Percentiles rank a stretch among this genome's conserved stretches.
Conservation (phyloP, 2,113 vertebrate species). For the Ammospiza nelsoni region DNA sequence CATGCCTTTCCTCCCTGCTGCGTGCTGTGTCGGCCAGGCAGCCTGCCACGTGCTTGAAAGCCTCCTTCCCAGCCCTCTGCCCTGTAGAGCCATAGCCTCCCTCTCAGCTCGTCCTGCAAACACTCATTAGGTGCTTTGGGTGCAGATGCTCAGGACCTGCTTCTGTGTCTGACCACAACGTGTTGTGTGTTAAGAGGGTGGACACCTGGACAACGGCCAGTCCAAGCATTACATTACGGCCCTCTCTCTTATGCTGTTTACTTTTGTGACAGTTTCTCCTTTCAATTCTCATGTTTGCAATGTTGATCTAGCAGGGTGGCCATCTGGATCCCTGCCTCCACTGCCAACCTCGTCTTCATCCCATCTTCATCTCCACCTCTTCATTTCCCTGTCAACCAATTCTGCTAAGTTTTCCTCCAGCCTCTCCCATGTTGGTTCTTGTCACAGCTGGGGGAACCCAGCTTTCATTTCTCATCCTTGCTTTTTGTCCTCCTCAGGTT, state of each 20-base stretch:
- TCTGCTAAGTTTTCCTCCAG: not conserved
- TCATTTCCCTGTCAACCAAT: not conserved
- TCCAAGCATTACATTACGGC: slow-evolving; percentile 39
- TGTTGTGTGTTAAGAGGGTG: slow-evolving; percentile 51
- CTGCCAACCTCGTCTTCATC: not conserved
- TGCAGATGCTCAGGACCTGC: not conserved
- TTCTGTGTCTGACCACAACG: not conserved
- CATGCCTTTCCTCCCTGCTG: slow-evolving; percentile 13
- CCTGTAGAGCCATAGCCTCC: not conserved
- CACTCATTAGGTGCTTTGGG: not conserved
- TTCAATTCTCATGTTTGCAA: slow-evolving; percentile 53
- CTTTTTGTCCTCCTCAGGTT: not conserved
- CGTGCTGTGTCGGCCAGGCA: not conserved
- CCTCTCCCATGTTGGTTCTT: fast-evolving
- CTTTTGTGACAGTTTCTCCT: slow-evolving; percentile 64
- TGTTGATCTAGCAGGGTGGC: slow-evolving; percentile 66
- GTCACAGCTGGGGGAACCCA: not conserved
- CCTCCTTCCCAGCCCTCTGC: not conserved
- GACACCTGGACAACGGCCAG: slow-evolving; percentile 48
- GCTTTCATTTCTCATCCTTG: not conserved
- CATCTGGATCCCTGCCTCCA: slow-evolving; percentile 64
- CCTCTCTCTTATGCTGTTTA: slow-evolving; percentile 29
- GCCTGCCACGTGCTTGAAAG: not conserved
- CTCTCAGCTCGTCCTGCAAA: not conserved
- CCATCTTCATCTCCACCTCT: slow-evolving; percentile 4